Percentiles rank a stretch among this genome's conserved stretches.
phyloP scores from a whole-genome alignment of 2,888 invertebrate species.

The Drosophila merina region DNA sequence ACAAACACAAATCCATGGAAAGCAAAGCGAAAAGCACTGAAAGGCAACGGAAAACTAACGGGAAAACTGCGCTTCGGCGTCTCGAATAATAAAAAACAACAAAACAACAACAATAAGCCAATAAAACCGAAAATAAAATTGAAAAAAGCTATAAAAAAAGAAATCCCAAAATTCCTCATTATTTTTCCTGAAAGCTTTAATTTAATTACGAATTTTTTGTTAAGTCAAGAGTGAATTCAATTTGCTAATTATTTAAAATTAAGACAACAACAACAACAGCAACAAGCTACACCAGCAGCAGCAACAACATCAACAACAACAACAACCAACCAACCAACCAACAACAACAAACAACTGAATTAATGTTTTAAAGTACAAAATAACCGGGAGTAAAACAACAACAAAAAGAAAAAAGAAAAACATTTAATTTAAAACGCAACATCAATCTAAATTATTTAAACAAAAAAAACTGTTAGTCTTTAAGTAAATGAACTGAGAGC shows the following conservation, averaged over 20 bases:
- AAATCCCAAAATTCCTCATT: slow-evolving; percentile 76
- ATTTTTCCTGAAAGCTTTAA: slow-evolving; percentile 76
- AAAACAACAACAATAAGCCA: slow-evolving; percentile 25
- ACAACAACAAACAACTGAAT: slow-evolving; percentile 82
- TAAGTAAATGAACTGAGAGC: slow-evolving; percentile 16
- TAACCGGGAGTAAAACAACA: slow-evolving; percentile 74
- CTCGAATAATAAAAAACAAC: slow-evolving; percentile 58
- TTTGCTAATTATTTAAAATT: slow-evolving; percentile 69
- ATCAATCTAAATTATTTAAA: slow-evolving; percentile 73
- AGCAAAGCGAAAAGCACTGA: slow-evolving; percentile 36
- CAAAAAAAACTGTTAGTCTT: slow-evolving; percentile 48
- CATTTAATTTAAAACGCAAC: slow-evolving; percentile 76
- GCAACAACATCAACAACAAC: slow-evolving; percentile 33
- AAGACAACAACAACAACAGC: slow-evolving; percentile 62
- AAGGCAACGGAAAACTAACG: slow-evolving; percentile 29
- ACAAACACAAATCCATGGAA: slow-evolving; percentile 24
- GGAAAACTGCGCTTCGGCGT: slow-evolving; percentile 54
- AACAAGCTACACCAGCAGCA: slow-evolving; percentile 62
- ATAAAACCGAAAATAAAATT: slow-evolving; percentile 33
- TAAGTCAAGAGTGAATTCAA: slow-evolving; percentile 77
- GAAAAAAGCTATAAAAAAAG: slow-evolving; percentile 51
- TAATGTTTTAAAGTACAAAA: slow-evolving; percentile 83
- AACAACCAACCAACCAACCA: slow-evolving; percentile 63
- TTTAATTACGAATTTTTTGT: slow-evolving; percentile 77
- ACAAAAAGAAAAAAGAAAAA: slow-evolving; percentile 47